A percentile compares a stretch with the other conserved stretches of the same genome.
These are phyloP conservation scores for Charanyca ferruginea DNA, from an alignment of 2,888 invertebrate species.

Conservation along the genomic window DNA sequence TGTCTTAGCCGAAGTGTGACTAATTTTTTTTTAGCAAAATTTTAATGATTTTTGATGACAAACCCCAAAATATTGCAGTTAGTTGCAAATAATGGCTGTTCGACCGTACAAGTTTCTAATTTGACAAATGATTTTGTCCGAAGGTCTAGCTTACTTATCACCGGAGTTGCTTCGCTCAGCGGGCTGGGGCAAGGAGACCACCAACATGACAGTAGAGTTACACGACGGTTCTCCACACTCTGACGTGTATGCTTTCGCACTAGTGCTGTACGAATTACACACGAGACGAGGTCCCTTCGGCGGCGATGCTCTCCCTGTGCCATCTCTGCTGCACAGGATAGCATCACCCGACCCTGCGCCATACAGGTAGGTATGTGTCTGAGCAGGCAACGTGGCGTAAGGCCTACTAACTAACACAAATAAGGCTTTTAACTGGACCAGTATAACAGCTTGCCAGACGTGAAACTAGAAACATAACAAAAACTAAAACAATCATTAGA, in stretches of 20 bases:
- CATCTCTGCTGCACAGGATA: conserved; percentile 91
- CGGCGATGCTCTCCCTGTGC: conserved; percentile 92
- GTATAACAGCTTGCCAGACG: conserved; percentile 1
- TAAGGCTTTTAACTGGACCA: conserved; percentile 35
- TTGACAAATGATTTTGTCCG: not conserved
- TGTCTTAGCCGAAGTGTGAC: too few relatives aligned
- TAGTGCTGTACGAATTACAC: conserved; percentile 97
- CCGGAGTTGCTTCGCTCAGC: conserved; percentile 94
- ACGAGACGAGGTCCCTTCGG: conserved; percentile 97
- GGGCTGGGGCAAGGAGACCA: conserved; percentile 83
- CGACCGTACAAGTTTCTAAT: not conserved
- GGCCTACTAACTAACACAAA: conserved; percentile 20
- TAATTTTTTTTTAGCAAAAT: too few relatives aligned
- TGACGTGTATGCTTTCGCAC: conserved; percentile 96
- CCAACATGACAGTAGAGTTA: conserved; percentile 76
- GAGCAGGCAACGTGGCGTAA: conserved; percentile 43
- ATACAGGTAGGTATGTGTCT: conserved; percentile 92
- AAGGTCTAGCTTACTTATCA: conserved; percentile 94
- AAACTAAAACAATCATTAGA: not conserved
- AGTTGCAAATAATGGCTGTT: too few relatives aligned
- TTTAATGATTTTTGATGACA: too few relatives aligned
- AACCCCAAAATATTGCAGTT: too few relatives aligned
- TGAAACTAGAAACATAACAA: conserved; percentile 3
- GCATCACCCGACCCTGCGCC: conserved; percentile 88
- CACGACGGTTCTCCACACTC: conserved; percentile 93